Conservation (phyloP, 2,797 vertebrate genomes). For the Garrulus glandarius region DNA sequence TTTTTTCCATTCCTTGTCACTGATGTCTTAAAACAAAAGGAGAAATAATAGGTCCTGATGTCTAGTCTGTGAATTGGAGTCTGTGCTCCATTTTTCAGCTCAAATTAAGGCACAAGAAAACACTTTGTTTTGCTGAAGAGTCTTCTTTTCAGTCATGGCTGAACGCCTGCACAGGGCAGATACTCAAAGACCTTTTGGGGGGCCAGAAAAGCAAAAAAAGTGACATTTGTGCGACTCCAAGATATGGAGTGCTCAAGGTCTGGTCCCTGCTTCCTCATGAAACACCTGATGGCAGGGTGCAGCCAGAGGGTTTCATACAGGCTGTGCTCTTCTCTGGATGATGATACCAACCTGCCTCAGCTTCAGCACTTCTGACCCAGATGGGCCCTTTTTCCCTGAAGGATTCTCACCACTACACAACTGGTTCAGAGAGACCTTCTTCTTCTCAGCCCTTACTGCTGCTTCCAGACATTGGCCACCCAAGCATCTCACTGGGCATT, state of each 20-base stretch:
- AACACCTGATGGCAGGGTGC: background rate
- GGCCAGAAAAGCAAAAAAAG: background rate
- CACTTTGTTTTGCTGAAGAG: background rate
- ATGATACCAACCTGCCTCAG: background rate
- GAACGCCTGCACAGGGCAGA: background rate
- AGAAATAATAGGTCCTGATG: background rate
- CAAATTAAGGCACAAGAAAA: background rate
- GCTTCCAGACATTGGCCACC: background rate
- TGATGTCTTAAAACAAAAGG: conserved; percentile 15
- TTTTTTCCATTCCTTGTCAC: conserved; percentile 49
- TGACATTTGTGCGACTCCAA: background rate
- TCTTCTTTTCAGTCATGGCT: background rate
- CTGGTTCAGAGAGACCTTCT: background rate
- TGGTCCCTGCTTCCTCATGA: background rate
- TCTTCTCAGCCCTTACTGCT: background rate
- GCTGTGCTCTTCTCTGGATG: background rate
- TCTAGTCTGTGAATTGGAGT: background rate
- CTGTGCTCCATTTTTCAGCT: background rate
- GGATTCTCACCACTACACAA: background rate
- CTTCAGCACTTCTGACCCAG: background rate
- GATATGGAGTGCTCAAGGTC: background rate
- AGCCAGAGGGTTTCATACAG: background rate
- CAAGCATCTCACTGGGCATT: background rate
- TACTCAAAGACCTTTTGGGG: background rate
- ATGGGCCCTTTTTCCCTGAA: background rate